phyloP scores from a whole-genome alignment of 1,140 invertebrate species.

The Lucilia sericata region DNA sequence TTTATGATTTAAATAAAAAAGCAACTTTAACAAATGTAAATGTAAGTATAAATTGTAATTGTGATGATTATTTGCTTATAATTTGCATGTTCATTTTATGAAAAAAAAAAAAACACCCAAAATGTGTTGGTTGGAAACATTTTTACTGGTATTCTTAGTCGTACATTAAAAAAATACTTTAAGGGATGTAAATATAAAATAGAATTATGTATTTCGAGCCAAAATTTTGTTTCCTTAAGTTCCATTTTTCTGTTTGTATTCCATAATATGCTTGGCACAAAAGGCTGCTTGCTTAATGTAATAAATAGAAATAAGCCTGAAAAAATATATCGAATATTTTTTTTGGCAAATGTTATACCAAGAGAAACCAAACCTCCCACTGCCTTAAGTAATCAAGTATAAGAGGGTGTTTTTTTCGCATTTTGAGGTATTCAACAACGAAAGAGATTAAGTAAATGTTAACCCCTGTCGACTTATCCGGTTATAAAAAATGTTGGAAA shows the following conservation, averaged over 20 bases:
- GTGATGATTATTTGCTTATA: not conserved
- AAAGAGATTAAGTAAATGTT: no score
- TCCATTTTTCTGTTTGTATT: not conserved
- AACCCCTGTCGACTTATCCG: no score
- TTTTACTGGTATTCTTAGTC: not conserved
- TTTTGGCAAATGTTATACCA: no score
- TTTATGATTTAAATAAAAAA: not conserved
- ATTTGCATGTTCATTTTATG: not conserved
- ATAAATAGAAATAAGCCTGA: no score
- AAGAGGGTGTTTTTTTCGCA: no score
- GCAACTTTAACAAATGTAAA: not conserved
- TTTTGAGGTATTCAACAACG: no score
- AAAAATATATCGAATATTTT: no score
- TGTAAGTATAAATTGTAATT: constrained; percentile 2
- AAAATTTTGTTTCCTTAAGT: not conserved
- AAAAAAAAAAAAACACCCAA: not conserved
- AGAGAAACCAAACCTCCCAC: no score
- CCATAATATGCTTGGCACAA: no score
- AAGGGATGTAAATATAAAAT: not conserved
- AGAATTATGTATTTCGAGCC: not conserved
- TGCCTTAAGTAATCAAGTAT: no score
- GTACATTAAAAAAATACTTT: not conserved
- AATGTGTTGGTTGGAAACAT: constrained; percentile 5
- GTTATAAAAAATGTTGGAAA: no score
- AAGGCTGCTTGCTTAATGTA: no score